A percentile compares a stretch with the other conserved stretches of the same genome.
Evolutionary conservation across 2,888 invertebrate species (phyloP).

Genomic region (Branchellion lobata): DNA sequence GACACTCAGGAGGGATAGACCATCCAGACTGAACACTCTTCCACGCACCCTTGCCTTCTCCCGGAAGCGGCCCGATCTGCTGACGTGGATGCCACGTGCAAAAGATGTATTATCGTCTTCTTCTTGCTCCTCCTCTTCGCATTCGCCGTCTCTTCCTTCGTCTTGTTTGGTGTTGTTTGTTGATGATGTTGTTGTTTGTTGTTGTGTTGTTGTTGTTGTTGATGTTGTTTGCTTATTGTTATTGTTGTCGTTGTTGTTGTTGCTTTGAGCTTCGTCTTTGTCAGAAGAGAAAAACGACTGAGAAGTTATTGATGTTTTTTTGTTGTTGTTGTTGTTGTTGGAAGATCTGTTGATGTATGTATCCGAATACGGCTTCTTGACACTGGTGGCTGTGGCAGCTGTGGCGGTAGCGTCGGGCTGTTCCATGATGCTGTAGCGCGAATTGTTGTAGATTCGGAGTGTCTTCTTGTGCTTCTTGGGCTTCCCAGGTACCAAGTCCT

Average conservation of each 20-base stretch:
- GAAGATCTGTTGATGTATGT: not conserved
- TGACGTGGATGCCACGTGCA: not conserved
- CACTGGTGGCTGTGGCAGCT: too few relatives aligned
- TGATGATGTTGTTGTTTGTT: not conserved
- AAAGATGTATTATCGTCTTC: not conserved
- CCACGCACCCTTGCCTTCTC: not conserved
- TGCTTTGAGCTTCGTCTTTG: not conserved
- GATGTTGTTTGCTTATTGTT: not conserved
- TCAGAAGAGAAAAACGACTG: not conserved
- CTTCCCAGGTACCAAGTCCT: not conserved
- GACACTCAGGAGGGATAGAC: not conserved
- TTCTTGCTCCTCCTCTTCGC: constrained; percentile 54
- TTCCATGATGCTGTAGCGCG: not conserved
- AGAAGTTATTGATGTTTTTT: not conserved
- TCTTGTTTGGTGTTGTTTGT: not conserved
- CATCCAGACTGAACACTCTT: constrained; percentile 4
- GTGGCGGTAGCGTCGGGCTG: not conserved
- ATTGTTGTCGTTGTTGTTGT: not conserved
- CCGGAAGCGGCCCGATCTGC: constrained; percentile 1
- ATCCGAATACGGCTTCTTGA: not conserved
- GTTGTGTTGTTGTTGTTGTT: too few relatives aligned
- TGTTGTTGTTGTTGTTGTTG: too few relatives aligned
- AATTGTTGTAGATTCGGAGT: not conserved
- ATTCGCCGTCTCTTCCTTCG: constrained; percentile 72
- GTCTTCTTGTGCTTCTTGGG: not conserved